Evolutionary conservation across 2,113 vertebrate genomes (phyloP).

Genomic region (Miniopterus natalensis): DNA sequence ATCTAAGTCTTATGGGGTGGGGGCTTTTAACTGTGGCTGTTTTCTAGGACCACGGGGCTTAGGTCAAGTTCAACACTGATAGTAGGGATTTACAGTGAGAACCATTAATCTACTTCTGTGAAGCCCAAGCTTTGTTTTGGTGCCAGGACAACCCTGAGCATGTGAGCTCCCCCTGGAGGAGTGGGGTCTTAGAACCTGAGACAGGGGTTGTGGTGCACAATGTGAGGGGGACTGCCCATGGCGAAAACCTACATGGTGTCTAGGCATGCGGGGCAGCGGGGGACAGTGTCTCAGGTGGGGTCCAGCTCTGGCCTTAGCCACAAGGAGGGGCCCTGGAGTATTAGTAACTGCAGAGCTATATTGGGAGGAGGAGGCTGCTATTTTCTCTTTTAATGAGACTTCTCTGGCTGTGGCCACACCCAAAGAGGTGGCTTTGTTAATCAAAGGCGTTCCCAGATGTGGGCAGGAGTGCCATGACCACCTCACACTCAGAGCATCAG

Average conservation of each 20-base stretch:
- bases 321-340: fast-evolving
- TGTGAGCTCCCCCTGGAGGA: fast-evolving
- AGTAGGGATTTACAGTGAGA: neutral
- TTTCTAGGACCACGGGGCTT: neutral
- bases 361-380: neutral
- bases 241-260: neutral
- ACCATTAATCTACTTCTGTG: neutral
- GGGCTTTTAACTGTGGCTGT: neutral
- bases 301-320: neutral
- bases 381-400: neutral
- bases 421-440: neutral
- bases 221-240: neutral
- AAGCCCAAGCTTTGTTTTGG: neutral
- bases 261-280: fast-evolving
- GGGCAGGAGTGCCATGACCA: neutral
- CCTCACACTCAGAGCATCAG: neutral
- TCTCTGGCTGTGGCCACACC: neutral
- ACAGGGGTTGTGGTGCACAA: neutral
- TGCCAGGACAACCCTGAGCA: neutral
- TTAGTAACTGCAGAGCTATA: no score
- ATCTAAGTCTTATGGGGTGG: neutral
- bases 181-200: neutral
- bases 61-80: neutral
- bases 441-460: neutral
- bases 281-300: neutral